Evolutionary conservation across 2,797 vertebrate species (phyloP).

Genomic region (Toxotes lorentzi): DNA sequence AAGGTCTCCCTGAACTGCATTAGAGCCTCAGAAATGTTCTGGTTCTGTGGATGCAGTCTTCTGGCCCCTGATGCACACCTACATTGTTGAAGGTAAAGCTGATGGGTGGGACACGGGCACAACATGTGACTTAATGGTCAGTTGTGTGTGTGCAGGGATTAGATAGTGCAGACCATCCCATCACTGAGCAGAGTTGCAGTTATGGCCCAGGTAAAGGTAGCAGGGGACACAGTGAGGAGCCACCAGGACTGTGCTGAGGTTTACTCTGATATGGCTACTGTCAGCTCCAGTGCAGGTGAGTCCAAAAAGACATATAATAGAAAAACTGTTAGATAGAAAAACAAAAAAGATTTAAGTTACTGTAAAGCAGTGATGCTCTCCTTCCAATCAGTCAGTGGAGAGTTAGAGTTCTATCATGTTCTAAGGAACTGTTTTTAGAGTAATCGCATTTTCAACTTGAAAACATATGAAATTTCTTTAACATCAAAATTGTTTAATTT

Average conservation of each 20-base stretch:
- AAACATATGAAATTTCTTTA: neutral
- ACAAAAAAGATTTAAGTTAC: neutral
- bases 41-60: neutral
- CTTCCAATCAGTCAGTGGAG: too few species aligned
- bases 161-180: constrained; percentile 10
- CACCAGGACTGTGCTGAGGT: constrained; percentile 75
- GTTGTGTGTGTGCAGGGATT: constrained; percentile 32
- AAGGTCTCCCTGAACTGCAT: neutral
- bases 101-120: constrained; percentile 53
- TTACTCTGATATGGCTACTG: constrained; percentile 81
- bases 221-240: constrained; percentile 67
- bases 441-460: neutral
- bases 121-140: constrained; percentile 59
- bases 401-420: neutral
- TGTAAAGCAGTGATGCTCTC: neutral
- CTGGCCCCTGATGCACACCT: neutral
- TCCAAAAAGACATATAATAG: neutral
- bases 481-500: neutral
- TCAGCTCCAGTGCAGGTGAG: constrained; percentile 87
- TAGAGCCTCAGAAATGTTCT: neutral
- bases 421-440: neutral
- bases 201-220: constrained; percentile 77
- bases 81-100: constrained; percentile 31
- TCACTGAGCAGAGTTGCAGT: constrained; percentile 47
- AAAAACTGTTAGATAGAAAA: neutral